phyloP scores from a whole-genome alignment of 2,113 vertebrate species.

The Pardalotus punctatus region DNA sequence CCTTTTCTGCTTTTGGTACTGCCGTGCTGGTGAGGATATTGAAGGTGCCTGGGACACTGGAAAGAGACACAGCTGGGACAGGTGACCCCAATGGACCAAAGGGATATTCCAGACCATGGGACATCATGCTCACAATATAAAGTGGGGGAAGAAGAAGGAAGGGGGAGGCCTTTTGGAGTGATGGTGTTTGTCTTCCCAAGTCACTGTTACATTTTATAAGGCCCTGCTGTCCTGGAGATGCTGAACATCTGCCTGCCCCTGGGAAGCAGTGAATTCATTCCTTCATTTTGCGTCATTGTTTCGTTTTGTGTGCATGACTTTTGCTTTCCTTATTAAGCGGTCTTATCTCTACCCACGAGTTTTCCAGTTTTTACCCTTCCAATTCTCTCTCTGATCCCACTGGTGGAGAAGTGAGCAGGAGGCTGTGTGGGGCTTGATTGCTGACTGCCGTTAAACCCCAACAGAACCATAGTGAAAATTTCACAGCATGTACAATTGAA shows the following conservation, averaged over 20 bases:
- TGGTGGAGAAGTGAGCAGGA: not conserved
- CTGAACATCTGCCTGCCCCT: not conserved
- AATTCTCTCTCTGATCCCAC: not conserved
- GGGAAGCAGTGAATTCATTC: not conserved
- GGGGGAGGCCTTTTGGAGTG: not conserved
- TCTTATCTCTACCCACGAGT: accelerated
- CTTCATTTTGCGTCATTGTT: not conserved
- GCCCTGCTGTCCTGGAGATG: not conserved
- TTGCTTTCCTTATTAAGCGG: not conserved
- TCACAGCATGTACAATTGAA: not conserved
- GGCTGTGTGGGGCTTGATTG: not conserved
- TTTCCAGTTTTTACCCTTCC: not conserved
- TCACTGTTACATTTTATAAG: accelerated
- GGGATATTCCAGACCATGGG: not conserved
- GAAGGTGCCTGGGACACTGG: not conserved
- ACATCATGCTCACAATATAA: not conserved
- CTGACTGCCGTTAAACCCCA: not conserved
- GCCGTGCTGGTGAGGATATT: not conserved
- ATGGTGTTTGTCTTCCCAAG: not conserved
- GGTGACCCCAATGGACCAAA: not conserved
- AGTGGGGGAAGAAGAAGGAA: not conserved
- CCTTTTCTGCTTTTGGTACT: not conserved
- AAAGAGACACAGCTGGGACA: not conserved
- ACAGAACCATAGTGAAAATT: not conserved
- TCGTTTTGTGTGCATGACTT: not conserved